phyloP scores from a whole-genome alignment of 2,113 vertebrate species.

The Agapornis roseicollis region DNA sequence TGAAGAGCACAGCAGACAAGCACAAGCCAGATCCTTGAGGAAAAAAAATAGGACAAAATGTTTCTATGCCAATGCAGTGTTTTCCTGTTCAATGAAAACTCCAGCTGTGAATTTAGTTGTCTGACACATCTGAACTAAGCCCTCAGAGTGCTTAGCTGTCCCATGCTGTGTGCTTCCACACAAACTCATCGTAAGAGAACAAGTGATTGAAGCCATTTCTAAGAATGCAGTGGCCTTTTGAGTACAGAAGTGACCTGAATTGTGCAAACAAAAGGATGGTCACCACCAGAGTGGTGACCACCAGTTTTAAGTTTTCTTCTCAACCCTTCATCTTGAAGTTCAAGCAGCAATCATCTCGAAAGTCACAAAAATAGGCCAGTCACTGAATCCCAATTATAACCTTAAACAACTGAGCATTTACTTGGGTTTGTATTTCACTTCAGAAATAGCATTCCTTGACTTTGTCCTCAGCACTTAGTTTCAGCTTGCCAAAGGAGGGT shows the following conservation, averaged over 20 bases:
- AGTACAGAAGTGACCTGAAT: neutral
- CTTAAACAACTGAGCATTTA: neutral
- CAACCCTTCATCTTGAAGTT: neutral
- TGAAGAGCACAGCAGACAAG: neutral
- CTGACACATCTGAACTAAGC: neutral
- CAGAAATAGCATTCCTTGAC: neutral
- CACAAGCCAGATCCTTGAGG: neutral
- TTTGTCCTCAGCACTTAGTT: neutral
- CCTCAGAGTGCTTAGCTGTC: neutral
- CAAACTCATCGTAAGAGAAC: accelerated
- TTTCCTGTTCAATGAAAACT: neutral
- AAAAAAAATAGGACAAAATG: neutral
- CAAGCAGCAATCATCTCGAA: neutral
- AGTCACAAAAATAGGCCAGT: neutral
- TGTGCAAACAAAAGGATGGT: neutral
- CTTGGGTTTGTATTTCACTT: neutral
- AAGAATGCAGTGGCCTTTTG: neutral
- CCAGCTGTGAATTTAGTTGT: neutral
- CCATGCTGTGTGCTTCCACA: accelerated
- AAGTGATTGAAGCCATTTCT: neutral
- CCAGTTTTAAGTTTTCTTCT: neutral
- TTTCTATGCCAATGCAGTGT: neutral
- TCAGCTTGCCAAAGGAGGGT: neutral
- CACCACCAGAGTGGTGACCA: neutral
- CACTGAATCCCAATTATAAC: too few species aligned